Base-by-base conservation (phyloP, 1,140 invertebrate genomes). In the Mizuhopecten yessoensis region DNA sequence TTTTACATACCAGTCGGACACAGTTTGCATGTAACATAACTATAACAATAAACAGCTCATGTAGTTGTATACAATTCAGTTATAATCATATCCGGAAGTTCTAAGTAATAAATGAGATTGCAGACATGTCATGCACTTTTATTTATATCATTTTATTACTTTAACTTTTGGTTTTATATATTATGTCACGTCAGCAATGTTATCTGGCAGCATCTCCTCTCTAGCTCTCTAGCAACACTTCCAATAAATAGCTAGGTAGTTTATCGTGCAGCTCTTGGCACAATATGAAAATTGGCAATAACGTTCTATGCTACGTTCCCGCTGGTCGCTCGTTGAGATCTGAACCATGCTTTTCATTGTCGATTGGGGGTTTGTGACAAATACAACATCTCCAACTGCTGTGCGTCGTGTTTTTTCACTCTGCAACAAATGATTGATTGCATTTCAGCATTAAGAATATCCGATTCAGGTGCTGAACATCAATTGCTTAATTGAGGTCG, bases 361-460 rank as follows among this genome's bases (percentile, higher is more conserved):
- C 11, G 57, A 29, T 29, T 75, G 3, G 5, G n/a, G n/a, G 17
- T 3, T 7, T 75, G 57, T 75, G 57, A n/a, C 23, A 75, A n/a
- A 75, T n/a, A 75, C 57, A 75, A 29, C 42, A n/a, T 29, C n/a
- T 75, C 3, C 23, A 29, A 75, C 57, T 75, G n/a, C n/a, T 75
- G 23, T 75, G 57, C n/a, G 57, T 29, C 20, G n/a, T 11, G 13
- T 29, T 75, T 29, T 29, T 75, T 1, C 57, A 75, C 57, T 9
- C 11, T 75, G n/a, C 57, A 75, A 29, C 3, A n/a, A 2, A 75
- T 75, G 57, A 29, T 49, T 17, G 45, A 49, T 75, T 75, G 57
- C n/a, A 75, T 75, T 75, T 75, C 57, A n/a, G 5, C 57, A 75
- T 75, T 75, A 75, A 75, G 57, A 75, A 75, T 75, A 75, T 75